phyloP scores from a whole-genome alignment of 2,797 vertebrate species.

The Myripristis jacobus region DNA sequence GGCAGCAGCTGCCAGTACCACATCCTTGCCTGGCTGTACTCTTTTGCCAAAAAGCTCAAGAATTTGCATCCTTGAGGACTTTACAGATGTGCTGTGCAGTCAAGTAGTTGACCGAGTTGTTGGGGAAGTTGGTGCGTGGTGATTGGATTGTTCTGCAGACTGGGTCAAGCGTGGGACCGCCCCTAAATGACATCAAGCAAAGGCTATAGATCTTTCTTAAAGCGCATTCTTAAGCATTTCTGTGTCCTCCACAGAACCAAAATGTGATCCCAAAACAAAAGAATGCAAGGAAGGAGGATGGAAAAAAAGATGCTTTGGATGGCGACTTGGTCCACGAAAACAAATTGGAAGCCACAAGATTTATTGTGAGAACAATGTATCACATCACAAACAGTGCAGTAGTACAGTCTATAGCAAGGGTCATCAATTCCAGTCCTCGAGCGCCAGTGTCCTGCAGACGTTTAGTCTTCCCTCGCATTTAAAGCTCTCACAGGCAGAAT shows the following conservation, averaged over 20 bases:
- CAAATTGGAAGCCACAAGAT: too few species aligned
- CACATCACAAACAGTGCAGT: too few species aligned
- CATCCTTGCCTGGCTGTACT: conserved; percentile 21
- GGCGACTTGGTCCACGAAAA: neutral
- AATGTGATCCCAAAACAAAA: conserved; percentile 18
- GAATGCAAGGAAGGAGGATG: conserved; percentile 1
- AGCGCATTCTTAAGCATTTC: conserved; percentile 3
- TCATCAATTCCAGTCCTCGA: too few species aligned
- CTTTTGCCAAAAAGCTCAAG: conserved; percentile 38
- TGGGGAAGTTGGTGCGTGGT: conserved; percentile 18
- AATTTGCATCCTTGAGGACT: conserved; percentile 36
- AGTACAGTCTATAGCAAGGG: too few species aligned
- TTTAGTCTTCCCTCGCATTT: too few species aligned
- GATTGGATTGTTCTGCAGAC: conserved; percentile 29
- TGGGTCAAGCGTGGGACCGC: conserved; percentile 14
- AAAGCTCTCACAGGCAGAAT: too few species aligned
- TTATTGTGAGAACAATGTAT: too few species aligned
- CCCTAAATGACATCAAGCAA: conserved; percentile 17
- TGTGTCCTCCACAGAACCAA: conserved; percentile 13
- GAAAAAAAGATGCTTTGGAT: neutral
- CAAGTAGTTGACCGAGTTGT: conserved; percentile 17
- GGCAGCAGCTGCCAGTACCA: conserved; percentile 39
- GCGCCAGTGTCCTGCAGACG: too few species aligned
- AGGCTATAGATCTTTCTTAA: conserved; percentile 13
- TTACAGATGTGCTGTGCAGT: conserved; percentile 28